These are phyloP conservation scores for Malacosoma neustria DNA, from an alignment of 2,888 invertebrate genomes.

Conservation along the genomic window DNA sequence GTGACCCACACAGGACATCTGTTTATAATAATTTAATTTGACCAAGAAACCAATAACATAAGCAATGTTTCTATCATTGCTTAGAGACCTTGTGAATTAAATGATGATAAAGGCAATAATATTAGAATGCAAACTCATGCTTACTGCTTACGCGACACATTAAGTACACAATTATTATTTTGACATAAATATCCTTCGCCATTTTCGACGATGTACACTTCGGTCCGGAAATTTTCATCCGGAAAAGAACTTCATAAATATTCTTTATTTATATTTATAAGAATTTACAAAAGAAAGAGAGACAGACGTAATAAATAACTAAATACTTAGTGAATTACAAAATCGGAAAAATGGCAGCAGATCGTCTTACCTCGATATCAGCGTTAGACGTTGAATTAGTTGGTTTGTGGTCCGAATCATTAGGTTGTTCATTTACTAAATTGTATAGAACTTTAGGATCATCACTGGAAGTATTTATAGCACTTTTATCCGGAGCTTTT, in stretches of 20 bases:
- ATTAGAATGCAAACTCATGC: conserved; percentile 16
- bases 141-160: conserved; percentile 15
- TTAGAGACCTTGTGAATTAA: neutral
- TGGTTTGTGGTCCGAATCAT: conserved; percentile 52
- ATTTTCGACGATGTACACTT: conserved; percentile 33
- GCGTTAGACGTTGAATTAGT: conserved; percentile 38
- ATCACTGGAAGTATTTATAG: conserved; percentile 49
- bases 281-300: too few relatives aligned
- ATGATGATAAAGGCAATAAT: neutral
- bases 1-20: neutral
- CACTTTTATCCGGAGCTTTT: conserved; percentile 82
- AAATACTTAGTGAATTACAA: conserved; percentile 14
- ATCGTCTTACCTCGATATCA: conserved; percentile 64
- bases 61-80: too few relatives aligned
- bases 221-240: neutral
- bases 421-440: conserved; percentile 52
- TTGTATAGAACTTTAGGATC: conserved; percentile 65
- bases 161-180: conserved; percentile 23
- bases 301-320: conserved; percentile 9
- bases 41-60: neutral
- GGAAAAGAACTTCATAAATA: conserved; percentile 1
- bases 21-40: neutral
- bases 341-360: conserved; percentile 42
- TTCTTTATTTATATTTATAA: too few relatives aligned
- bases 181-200: conserved; percentile 43